These are phyloP conservation scores for Uloborus diversus DNA, from an alignment of 1,140 invertebrate species.

Conservation along the genomic window DNA sequence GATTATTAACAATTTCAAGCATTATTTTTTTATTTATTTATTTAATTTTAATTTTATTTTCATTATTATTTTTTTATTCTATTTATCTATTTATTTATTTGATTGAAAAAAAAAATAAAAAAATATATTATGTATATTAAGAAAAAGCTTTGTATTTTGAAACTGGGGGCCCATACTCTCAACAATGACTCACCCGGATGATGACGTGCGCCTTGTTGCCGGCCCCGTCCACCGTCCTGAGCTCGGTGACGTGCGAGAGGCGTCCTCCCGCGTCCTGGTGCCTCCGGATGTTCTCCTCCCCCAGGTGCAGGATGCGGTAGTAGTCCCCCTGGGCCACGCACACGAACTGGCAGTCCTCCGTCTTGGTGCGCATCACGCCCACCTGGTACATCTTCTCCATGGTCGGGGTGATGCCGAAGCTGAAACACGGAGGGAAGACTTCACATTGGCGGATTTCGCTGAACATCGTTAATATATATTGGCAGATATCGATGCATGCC, in stretches of 20 bases:
- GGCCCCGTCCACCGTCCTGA: slow-evolving; percentile 76
- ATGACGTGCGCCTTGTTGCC: slow-evolving; percentile 81
- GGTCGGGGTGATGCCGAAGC: slow-evolving; percentile 95
- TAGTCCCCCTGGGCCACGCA: slow-evolving; percentile 98
- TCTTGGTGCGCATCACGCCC: slow-evolving; percentile 94
- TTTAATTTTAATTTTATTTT: too few species aligned
- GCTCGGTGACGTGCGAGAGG: slow-evolving; percentile 90
- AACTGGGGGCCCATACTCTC: too few species aligned
- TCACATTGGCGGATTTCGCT: too few species aligned
- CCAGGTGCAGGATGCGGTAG: slow-evolving; percentile 78
- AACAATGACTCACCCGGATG: slow-evolving; percentile 78
- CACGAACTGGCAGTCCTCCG: slow-evolving; percentile 98
- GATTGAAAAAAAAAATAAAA: too few species aligned
- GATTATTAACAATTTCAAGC: too few species aligned
- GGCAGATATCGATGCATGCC: too few species aligned
- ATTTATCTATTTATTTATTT: too few species aligned
- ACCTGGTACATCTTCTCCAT: slow-evolving; percentile 94
- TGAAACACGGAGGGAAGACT: neutral
- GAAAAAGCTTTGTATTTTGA: too few species aligned
- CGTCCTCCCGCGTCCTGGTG: slow-evolving; percentile 89
- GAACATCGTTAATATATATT: too few species aligned
- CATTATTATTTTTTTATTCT: too few species aligned
- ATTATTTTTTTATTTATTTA: too few species aligned
- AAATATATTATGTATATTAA: too few species aligned
- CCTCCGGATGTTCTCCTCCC: slow-evolving; percentile 92